Base-by-base conservation (phyloP, 2,113 vertebrate species). In the Microtus oregoni region DNA sequence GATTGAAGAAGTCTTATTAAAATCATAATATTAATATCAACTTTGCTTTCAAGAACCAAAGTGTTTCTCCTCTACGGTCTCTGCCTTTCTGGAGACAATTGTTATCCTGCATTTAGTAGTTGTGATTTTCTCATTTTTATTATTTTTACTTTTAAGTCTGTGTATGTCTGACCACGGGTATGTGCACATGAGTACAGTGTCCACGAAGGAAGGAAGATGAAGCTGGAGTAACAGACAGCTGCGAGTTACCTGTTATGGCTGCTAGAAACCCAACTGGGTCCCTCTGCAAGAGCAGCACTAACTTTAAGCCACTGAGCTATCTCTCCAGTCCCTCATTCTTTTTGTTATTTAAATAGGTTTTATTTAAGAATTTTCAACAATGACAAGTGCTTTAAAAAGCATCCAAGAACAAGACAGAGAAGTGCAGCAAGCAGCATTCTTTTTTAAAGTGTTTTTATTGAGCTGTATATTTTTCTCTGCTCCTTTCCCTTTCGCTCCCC, bases 31-130 rank as follows among this genome's bases (percentile, higher is more conserved):
- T 44, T 72, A 70, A 77, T 50, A 61, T n/a, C 63, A 50, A 3
- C 72, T 92, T 92, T 76, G 72, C 75, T 92, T 96, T 92, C 55
- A 7, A 15, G 24, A 90, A 95, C 5, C 32, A 73, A 88, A 93
- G 4, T 85, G 47, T 70, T 41, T 55, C 30, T 11, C 4, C 15
- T 85, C 9, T 28, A 67, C 22, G 13, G 13, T 67, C 28, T 47
- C 55, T 52, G 19, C 12, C 30, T 86, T 90, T n/a, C 8, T 55
- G 44, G 78, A 76, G 14, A 47, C 77, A 90, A 47, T 28, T 22
- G n/a, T 65, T 70, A 63, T n/a, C 73, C 4, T 77, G 1, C 1
- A 67, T 32, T 92, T 79, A 83, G 50, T 58, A 20, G 41, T 55
- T 28, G 63, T 15, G 38, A 19, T 79, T 73, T 88, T 17, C 1